phyloP scores from a whole-genome alignment of 2,888 invertebrate genomes.

The Heliconius sara region DNA sequence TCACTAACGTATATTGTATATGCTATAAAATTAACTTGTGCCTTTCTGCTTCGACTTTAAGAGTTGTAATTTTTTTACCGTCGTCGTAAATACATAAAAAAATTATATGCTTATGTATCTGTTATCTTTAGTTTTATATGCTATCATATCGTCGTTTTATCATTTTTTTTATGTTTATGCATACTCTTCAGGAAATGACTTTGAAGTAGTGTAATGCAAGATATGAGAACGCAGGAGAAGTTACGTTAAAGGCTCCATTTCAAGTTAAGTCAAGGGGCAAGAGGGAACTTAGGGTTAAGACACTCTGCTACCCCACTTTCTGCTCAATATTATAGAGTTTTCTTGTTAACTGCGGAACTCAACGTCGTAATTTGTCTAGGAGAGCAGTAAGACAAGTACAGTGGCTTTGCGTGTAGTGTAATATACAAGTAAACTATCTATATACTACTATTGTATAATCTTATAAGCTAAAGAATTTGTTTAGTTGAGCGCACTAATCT shows the following conservation, averaged over 20 bases:
- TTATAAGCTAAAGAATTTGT: neutral
- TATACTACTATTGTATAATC: too few relatives aligned
- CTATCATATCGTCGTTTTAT: neutral
- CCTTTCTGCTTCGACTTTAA: neutral
- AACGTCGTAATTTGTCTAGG: too few relatives aligned
- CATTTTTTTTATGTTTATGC: neutral
- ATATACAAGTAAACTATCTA: too few relatives aligned
- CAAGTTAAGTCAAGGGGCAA: too few relatives aligned
- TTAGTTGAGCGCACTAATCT: neutral
- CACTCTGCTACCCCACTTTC: too few relatives aligned
- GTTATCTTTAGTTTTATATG: neutral
- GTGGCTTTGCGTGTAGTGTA: too few relatives aligned
- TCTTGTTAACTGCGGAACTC: too few relatives aligned
- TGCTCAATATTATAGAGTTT: too few relatives aligned
- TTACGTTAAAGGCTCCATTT: too few relatives aligned
- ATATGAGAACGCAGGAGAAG: too few relatives aligned
- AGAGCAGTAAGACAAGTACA: neutral
- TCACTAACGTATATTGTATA: neutral
- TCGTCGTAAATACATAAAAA: neutral
- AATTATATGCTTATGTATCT: neutral
- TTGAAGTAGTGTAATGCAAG: neutral
- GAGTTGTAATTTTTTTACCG: neutral
- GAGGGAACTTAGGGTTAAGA: too few relatives aligned
- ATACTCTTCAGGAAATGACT: neutral
- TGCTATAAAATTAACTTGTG: neutral